Conservation (phyloP, 2,113 vertebrate genomes). For the Scolopax mira region DNA sequence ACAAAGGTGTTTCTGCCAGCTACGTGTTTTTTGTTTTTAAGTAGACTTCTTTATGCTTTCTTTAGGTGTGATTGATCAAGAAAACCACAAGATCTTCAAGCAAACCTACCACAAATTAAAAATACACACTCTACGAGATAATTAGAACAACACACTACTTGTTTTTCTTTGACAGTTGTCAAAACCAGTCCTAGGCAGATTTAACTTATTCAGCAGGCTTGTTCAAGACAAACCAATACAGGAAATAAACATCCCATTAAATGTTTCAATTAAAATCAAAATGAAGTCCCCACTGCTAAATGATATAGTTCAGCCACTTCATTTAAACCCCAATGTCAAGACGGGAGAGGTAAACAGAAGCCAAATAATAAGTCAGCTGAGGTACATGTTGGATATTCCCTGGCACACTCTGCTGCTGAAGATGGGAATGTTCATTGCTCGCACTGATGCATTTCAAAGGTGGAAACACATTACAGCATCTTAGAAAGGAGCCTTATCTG, state of each 20-base stretch:
- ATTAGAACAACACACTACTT: background rate
- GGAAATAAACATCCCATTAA: background rate
- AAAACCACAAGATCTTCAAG: background rate
- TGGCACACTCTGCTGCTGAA: background rate
- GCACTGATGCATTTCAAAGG: background rate
- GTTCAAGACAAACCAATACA: background rate
- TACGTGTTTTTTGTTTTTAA: background rate
- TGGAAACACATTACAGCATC: background rate
- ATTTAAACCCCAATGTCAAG: background rate
- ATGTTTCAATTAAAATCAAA: background rate
- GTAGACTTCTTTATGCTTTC: background rate
- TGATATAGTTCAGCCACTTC: background rate
- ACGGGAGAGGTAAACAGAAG: background rate
- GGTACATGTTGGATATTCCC: background rate
- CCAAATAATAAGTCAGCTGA: background rate
- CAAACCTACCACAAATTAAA: background rate
- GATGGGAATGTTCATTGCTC: background rate
- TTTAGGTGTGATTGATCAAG: background rate
- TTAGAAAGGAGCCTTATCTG: background rate
- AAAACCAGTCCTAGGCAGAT: background rate
- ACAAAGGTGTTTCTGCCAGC: background rate
- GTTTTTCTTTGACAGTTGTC: background rate
- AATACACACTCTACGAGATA: background rate
- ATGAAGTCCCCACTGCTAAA: background rate
- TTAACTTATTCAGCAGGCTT: background rate